A percentile compares a stretch with the other conserved stretches of the same genome.
Conservation (phyloP, 2,797 vertebrate species). For the Benthosema pterotum region DNA sequence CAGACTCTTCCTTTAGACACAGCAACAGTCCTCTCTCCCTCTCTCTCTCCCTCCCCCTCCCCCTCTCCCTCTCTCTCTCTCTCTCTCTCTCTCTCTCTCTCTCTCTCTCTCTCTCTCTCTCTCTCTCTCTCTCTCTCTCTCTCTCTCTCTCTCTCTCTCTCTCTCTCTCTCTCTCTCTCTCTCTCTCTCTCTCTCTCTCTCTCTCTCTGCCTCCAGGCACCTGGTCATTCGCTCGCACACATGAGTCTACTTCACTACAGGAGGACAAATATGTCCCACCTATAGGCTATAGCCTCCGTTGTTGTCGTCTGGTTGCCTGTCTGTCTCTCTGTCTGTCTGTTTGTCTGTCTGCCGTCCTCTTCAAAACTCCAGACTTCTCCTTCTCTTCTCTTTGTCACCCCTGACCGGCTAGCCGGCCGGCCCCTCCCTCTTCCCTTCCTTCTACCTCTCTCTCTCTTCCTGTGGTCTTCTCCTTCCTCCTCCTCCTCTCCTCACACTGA, state of each 20-base stretch:
- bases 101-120: too few relatives aligned
- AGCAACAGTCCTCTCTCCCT: conserved; percentile 6
- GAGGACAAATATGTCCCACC: too few relatives aligned
- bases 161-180: background rate
- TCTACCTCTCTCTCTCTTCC: conserved; percentile 22
- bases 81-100: background rate
- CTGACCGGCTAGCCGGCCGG: conserved; percentile 29
- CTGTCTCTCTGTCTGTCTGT: background rate
- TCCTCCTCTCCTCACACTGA: conserved; percentile 36
- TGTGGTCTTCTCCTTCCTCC: conserved; percentile 3
- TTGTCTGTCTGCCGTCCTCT: conserved; percentile 9
- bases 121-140: too few relatives aligned
- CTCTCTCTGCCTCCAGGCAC: conserved; percentile 12
- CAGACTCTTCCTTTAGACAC: conserved; percentile 23
- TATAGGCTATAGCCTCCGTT: too few relatives aligned
- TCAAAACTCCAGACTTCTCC: conserved; percentile 11
- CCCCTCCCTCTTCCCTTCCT: conserved; percentile 51
- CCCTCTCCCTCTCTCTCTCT: conserved; percentile 6
- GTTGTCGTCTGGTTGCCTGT: too few relatives aligned
- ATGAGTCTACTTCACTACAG: too few relatives aligned
- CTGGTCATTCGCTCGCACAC: conserved; percentile 26
- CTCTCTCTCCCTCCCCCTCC: background rate
- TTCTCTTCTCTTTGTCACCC: background rate
- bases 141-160: background rate
- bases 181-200: background rate